phyloP scores from a whole-genome alignment of 2,888 invertebrate genomes.

The Scaptomyza flava region DNA sequence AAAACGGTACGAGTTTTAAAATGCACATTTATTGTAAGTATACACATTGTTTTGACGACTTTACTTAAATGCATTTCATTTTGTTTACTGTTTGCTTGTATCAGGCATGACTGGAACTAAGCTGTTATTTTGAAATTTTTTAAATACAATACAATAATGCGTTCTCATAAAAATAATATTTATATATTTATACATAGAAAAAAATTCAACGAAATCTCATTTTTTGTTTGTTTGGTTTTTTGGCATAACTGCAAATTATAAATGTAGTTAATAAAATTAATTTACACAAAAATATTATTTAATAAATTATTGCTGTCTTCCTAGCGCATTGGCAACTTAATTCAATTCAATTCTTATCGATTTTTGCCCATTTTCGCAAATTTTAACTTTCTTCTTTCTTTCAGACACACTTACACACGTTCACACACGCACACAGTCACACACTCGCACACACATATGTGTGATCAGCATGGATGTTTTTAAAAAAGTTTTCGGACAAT shows the following conservation, averaged over 20 bases:
- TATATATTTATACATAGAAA: slow-evolving; percentile 27
- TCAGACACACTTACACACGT: not conserved
- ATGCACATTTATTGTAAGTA: slow-evolving; percentile 56
- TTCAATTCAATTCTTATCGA: slow-evolving; percentile 39
- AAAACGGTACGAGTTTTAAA: slow-evolving; percentile 33
- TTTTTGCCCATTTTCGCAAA: slow-evolving; percentile 22
- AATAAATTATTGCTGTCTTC: slow-evolving; percentile 50
- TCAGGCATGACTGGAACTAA: slow-evolving; percentile 62
- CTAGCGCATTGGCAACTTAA: slow-evolving; percentile 55
- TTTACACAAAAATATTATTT: slow-evolving; percentile 43
- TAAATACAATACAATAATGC: slow-evolving; percentile 32
- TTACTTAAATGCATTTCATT: slow-evolving; percentile 71
- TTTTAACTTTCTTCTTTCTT: not conserved
- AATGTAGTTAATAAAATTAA: slow-evolving; percentile 73
- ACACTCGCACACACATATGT: not conserved
- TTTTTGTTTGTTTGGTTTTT: slow-evolving; percentile 43
- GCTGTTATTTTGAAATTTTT: slow-evolving; percentile 20
- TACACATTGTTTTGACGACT: slow-evolving; percentile 57
- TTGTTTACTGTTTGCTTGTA: slow-evolving; percentile 49
- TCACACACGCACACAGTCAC: not conserved
- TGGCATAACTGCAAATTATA: slow-evolving; percentile 75
- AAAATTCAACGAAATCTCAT: slow-evolving; percentile 57
- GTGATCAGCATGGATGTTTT: too few species aligned
- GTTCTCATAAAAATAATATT: slow-evolving; percentile 34
- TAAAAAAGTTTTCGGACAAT: too few species aligned